Conservation (phyloP, 1,140 invertebrate species). For the Cyclargus thomasi region DNA sequence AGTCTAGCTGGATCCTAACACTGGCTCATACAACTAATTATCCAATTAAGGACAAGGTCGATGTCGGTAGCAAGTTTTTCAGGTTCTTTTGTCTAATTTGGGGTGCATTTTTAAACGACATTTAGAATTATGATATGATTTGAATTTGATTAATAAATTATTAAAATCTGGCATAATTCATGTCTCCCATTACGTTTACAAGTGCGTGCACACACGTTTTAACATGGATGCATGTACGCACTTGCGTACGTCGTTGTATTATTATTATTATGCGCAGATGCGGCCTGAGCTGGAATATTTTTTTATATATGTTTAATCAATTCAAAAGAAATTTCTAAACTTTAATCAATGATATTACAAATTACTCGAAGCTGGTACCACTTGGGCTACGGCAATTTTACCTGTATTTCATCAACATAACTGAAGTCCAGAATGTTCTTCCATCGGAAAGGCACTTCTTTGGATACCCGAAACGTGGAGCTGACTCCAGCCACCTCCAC, state of each 20-base stretch:
- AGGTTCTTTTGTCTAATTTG: neutral
- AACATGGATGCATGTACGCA: too few relatives aligned
- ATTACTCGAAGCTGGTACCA: too few relatives aligned
- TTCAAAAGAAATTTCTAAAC: too few relatives aligned
- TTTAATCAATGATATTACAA: too few relatives aligned
- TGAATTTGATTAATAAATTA: too few relatives aligned
- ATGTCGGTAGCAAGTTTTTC: neutral
- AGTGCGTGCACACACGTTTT: too few relatives aligned
- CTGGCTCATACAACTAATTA: neutral
- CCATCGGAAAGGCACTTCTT: constrained; percentile 90
- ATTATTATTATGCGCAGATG: too few relatives aligned
- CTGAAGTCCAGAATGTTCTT: constrained; percentile 82
- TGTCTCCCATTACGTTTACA: too few relatives aligned
- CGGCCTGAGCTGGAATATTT: too few relatives aligned
- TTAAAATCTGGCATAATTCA: too few relatives aligned
- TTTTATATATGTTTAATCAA: too few relatives aligned
- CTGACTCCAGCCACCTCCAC: constrained; percentile 86
- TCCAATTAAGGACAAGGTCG: neutral
- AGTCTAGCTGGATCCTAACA: neutral
- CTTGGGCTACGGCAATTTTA: constrained; percentile 23
- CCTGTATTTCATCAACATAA: constrained; percentile 81
- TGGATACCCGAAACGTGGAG: constrained; percentile 88
- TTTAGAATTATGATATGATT: neutral
- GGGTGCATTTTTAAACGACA: neutral
- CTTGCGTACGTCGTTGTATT: neutral